phyloP scores from a whole-genome alignment of 2,888 invertebrate species.

The Acheta domesticus region DNA sequence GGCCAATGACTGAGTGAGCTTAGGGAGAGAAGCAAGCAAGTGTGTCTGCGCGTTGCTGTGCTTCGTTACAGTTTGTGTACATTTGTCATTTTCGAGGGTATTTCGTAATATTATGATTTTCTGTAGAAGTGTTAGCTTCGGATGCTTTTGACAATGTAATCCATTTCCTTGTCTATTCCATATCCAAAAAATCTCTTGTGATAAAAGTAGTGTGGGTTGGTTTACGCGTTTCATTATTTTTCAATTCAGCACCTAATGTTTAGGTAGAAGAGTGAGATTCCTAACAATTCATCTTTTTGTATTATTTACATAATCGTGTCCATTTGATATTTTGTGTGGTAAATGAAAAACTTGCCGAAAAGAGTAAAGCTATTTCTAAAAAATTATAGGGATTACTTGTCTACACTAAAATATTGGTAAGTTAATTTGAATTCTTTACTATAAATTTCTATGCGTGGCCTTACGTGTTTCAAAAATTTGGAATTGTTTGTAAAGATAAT shows the following conservation, averaged over 20 bases:
- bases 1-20: background rate
- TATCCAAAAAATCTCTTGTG: background rate
- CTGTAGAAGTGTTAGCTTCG: background rate
- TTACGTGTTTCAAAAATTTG: slow-evolving; percentile 1
- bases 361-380: slow-evolving; percentile 1
- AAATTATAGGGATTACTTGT: background rate
- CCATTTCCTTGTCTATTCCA: background rate
- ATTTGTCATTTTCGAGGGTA: background rate
- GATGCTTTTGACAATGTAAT: slow-evolving; percentile 5
- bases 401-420: background rate
- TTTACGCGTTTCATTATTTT: background rate
- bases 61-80: background rate
- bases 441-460: slow-evolving; percentile 9
- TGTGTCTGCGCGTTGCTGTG: background rate
- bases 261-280: slow-evolving; percentile 3
- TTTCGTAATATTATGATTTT: background rate
- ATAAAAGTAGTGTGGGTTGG: background rate
- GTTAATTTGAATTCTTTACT: background rate
- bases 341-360: background rate
- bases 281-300: background rate
- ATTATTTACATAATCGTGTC: background rate
- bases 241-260: background rate
- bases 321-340: background rate
- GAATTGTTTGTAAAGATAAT: background rate
- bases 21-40: background rate